These are phyloP conservation scores for Leucoraja ocellata DNA, from an alignment of 2,797 vertebrate species.

Conservation along the genomic window DNA sequence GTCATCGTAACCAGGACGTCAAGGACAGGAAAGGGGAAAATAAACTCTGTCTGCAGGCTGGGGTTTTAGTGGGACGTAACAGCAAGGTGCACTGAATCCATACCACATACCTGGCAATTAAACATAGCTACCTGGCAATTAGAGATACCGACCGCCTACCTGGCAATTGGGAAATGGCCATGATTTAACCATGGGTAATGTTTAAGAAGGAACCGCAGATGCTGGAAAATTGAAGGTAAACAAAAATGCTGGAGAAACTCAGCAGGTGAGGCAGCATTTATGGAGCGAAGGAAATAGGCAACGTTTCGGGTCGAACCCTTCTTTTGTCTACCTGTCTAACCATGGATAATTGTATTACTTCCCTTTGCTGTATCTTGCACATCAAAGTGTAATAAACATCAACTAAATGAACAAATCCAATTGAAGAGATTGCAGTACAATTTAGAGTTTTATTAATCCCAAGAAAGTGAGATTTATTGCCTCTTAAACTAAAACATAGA, in stretches of 20 bases:
- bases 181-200: not conserved
- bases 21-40: not conserved
- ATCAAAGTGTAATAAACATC: not conserved
- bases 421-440: not conserved
- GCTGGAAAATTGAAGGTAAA: no score
- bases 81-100: not conserved
- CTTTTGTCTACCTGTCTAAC: not conserved
- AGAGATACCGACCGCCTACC: no score
- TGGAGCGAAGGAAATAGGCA: no score
- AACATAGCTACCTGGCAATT: not conserved
- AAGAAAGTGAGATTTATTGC: not conserved
- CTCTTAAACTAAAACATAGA: constrained; percentile 1
- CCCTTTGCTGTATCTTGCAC: not conserved
- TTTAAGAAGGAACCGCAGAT: no score
- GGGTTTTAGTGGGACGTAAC: not conserved
- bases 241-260: no score
- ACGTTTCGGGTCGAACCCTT: no score
- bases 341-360: not conserved
- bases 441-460: not conserved
- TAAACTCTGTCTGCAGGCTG: not conserved
- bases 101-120: not conserved
- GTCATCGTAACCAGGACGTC: no score
- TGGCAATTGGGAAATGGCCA: not conserved
- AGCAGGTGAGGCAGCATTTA: no score
- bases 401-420: not conserved